Evolutionary conservation across 2,888 invertebrate species (phyloP), one percentile per base, ranked within the genome.

Genomic region (Eupithecia abbreviata): DNA sequence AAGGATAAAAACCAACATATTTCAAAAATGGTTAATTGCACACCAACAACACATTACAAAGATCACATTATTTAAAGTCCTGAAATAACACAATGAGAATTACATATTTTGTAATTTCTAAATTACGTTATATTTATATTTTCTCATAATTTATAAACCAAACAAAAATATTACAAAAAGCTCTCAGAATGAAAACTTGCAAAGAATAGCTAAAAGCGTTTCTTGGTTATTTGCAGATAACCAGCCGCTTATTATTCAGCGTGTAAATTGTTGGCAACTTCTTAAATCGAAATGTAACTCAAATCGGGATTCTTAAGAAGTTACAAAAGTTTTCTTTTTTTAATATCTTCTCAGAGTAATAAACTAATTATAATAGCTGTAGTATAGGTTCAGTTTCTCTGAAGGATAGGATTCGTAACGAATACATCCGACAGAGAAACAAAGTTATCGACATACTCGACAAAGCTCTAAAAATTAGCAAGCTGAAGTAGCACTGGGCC

Each of bases 231-330:
- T 92, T 90, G 86, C 85, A 86, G 85, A 88, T 88, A 87, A 86
- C 87, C 84, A 86, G 87, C 85, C 84, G 88, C 88, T 90, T 88
- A 86, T 88, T 90, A 92, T 92, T 92, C 92, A 91, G 88, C 89
- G 92, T 93, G 92, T 91, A 93, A 93, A 93, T 93, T 92, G 90
- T 92, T 91, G 73, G 86, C 82, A 82, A 88, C 87, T 92, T 90
- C 86, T 86, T 87, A 88, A 90, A 92, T 90, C 88, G 89, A 89
- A 92, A 91, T 88, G 86, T 87, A 87, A 85, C 85, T 82, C 81
- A 80, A 80, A 82, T 83, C 80, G 81, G 77, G 77, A 83, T 81
- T 80, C 82, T 75, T 76, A 55, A 76, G 77, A 81, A 80, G 79
- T 82, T 81, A 76, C 75, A 74, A 72, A 82, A 80, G 76, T 79